Evolutionary conservation across 2,113 vertebrate species (phyloP), one percentile per base, ranked within the genome.

Genomic region (Corythornis vintsioides): DNA sequence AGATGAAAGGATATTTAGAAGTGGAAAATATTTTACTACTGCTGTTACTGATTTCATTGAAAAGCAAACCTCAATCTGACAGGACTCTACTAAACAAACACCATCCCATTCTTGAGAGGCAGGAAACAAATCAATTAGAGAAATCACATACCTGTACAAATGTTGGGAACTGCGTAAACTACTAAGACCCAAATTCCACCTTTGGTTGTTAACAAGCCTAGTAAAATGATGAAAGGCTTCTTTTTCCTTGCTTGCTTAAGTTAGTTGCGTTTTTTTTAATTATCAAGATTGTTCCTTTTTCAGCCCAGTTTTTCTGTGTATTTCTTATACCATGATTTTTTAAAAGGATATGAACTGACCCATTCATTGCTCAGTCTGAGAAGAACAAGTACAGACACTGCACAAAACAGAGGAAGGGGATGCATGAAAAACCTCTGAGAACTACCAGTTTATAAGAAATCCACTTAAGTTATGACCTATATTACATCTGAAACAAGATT

Each of bases 31-130:
- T 81, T 81, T 74, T 81, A 84, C 45, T 61, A 38, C 56, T 25
- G 26, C 40, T 63, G 35, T 17, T 92, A 65, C 15, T 82, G 35
- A 56, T 20, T 84, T 6, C 1, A 78, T 91, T 64, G 64, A 83
- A 77, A 95, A 81, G 56, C 47, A 92, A 88, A 80, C 57, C 56
- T 86, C 28, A 92, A 33, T 33, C 65, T 86, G 64, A 71, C 48
- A 63, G 77, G 76, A 77, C 43, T 84, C 59, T 71, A 31, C n/a
- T 86, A 83, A 92, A 80, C 59, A 87, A 91, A 47, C 43, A 67
- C 6, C 12, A 81, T 10, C 13, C 15, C 16, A 15, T 14, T 11
- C 18, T 48, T 77, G 26, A 93, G 57, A 83, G 43, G 48, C 26
- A 61, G n/a, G n/a, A 74, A 91, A 83, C 52, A 91, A 77, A 64